These are phyloP conservation scores for Trachymyrmex cornetzi DNA, from an alignment of 1,140 invertebrate species.

Conservation along the genomic window DNA sequence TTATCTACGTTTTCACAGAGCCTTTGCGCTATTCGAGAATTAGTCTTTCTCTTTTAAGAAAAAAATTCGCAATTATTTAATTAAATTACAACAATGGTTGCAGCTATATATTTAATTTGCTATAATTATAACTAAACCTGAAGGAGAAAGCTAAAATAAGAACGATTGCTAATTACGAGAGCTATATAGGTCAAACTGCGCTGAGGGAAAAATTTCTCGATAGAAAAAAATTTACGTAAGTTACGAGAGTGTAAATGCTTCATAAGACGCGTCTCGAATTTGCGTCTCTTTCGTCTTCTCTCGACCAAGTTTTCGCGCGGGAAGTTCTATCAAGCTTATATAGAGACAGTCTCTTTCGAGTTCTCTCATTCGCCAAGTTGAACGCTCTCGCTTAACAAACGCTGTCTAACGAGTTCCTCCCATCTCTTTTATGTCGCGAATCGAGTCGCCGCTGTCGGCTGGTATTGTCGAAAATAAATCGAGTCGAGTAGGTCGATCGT, in stretches of 20 bases:
- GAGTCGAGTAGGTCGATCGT: slow-evolving; percentile 44
- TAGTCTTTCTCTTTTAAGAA: neutral
- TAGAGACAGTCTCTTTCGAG: slow-evolving; percentile 14
- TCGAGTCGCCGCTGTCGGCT: slow-evolving; percentile 3
- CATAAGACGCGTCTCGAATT: slow-evolving; percentile 15
- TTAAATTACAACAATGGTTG: neutral
- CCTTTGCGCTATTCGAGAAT: neutral
- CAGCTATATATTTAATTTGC: neutral
- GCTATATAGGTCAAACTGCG: neutral
- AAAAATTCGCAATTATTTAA: neutral
- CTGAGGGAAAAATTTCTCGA: neutral
- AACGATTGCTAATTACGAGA: neutral
- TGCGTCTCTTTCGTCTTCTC: slow-evolving; percentile 26
- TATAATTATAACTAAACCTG: neutral
- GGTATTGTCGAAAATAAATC: slow-evolving; percentile 52
- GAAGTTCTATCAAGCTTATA: slow-evolving; percentile 40
- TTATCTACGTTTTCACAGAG: slow-evolving; percentile 1
- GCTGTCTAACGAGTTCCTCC: slow-evolving; percentile 53
- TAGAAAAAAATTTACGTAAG: neutral
- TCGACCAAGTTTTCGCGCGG: slow-evolving; percentile 36
- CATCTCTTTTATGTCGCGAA: slow-evolving; percentile 28
- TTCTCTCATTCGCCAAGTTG: slow-evolving; percentile 26
- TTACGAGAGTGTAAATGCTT: slow-evolving; percentile 43
- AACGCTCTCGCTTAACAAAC: slow-evolving; percentile 41
- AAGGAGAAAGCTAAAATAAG: neutral